Evolutionary conservation across 2,888 invertebrate genomes (phyloP), one percentile per base, ranked within the genome.

Genomic region (Pogonocherus hispidulus): DNA sequence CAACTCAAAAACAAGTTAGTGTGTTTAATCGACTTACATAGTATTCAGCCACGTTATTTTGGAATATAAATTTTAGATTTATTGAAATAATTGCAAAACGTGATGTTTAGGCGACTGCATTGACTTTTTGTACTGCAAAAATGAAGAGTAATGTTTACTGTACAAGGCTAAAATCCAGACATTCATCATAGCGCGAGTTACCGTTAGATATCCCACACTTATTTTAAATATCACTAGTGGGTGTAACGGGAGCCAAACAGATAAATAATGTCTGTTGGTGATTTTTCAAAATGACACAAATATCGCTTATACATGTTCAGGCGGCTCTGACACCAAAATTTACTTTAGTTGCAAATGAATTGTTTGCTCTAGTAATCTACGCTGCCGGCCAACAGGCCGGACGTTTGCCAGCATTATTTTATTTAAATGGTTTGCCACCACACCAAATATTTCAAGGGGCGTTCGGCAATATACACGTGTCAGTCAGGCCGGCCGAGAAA

Each of bases 321-420:
- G 27, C 63, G 37, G 63, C 65, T 63, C 69, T 72, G 74, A 74
- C 76, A 73, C 67, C 69, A 68, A 78, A 79, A 79, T 79, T 75
- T 77, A 77, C 76, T 79, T 77, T 76, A 72, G 74, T 76, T 76
- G 76, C 76, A 78, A 78, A 78, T 74, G 78, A 79, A 77, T 77
- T 78, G 78, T 79, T 78, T 79, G 77, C 73, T 73, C 73, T 71
- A 72, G 78, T 78, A 79, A 78, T 79, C 77, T 78, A 76, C 77
- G 67, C 65, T 63, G 51, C 55, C 55, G 69, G 67, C 57, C 62
- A 56, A 54, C 66, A 55, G 56, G 54, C 60, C 64, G 69, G 70
- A 68, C 74, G 70, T 71, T 69, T 75, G 74, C 71, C 51, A 46
- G 67, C 67, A 69, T 71, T 71, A 74, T 75, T 77, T 76, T 73